Percentiles rank a stretch among this genome's conserved stretches.
Evolutionary conservation across 2,888 invertebrate genomes (phyloP).

Genomic region (Trichopoda pennipes): DNA sequence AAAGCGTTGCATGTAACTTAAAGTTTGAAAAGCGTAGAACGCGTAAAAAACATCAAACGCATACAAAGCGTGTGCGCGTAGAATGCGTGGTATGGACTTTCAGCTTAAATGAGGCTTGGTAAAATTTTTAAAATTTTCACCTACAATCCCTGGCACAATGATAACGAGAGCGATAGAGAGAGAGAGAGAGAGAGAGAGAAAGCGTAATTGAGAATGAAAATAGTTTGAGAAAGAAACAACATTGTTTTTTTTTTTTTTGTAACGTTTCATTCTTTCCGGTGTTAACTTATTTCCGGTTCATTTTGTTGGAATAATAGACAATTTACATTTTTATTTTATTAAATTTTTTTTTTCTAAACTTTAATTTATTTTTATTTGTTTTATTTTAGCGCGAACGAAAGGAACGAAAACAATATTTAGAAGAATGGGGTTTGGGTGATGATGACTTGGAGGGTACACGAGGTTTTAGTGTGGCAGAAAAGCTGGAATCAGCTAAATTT

Average conservation of each 20-base stretch:
- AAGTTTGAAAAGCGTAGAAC: too few species aligned
- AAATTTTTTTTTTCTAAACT: background rate
- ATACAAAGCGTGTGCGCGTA: too few species aligned
- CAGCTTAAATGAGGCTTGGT: too few species aligned
- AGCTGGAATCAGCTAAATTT: conserved; percentile 89
- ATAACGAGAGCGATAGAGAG: too few species aligned
- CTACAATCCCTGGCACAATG: too few species aligned
- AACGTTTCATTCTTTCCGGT: conserved; percentile 33
- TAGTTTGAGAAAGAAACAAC: background rate
- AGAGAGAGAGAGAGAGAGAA: too few species aligned
- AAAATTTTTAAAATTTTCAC: too few species aligned
- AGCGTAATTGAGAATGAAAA: background rate
- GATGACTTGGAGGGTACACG: conserved; percentile 89
- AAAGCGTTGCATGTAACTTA: too few species aligned
- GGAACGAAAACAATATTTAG: conserved; percentile 94
- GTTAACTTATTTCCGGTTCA: conserved; percentile 35
- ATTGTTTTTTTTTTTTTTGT: conserved; percentile 10
- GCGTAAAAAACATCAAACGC: too few species aligned
- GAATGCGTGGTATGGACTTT: too few species aligned
- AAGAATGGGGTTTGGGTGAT: conserved; percentile 95
- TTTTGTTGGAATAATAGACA: background rate
- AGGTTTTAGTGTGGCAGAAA: conserved; percentile 95
- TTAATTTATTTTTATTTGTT: conserved; percentile 2
- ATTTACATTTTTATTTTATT: background rate
- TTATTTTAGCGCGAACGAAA: conserved; percentile 90